phyloP scores from a whole-genome alignment of 2,888 invertebrate genomes.

The Piscicola geometra region DNA sequence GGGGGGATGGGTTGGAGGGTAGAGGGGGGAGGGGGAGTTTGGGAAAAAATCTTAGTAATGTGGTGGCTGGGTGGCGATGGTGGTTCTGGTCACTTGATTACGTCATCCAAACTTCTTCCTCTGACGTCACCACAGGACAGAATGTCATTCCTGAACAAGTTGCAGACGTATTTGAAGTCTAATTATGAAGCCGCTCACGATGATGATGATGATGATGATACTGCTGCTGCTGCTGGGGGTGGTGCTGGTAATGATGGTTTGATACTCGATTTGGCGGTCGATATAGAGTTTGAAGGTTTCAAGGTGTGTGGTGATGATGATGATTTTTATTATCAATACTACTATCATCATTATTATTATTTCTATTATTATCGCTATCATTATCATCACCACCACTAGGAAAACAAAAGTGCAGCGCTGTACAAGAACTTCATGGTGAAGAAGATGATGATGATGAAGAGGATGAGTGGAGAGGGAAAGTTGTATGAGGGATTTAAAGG shows the following conservation, averaged over 20 bases:
- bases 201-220: background rate
- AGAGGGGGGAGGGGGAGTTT: no score
- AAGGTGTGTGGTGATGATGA: background rate
- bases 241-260: background rate
- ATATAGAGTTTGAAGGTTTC: background rate
- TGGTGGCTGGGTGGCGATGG: no score
- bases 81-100: no score
- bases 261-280: background rate
- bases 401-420: background rate
- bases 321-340: slow-evolving; percentile 4
- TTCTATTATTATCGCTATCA: slow-evolving; percentile 6
- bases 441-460: background rate
- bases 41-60: no score
- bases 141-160: background rate
- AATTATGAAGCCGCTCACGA: background rate
- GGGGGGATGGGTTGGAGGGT: no score
- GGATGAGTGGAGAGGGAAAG: background rate
- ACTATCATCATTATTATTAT: slow-evolving; percentile 19
- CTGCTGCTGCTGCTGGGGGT: background rate
- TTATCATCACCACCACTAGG: slow-evolving; percentile 20
- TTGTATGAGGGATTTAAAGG: background rate
- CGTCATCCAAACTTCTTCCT: no score
- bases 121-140: background rate
- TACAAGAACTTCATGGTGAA: background rate
- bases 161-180: background rate